Base-by-base conservation (phyloP, 2,113 vertebrate genomes). In the Menidia beryllina region DNA sequence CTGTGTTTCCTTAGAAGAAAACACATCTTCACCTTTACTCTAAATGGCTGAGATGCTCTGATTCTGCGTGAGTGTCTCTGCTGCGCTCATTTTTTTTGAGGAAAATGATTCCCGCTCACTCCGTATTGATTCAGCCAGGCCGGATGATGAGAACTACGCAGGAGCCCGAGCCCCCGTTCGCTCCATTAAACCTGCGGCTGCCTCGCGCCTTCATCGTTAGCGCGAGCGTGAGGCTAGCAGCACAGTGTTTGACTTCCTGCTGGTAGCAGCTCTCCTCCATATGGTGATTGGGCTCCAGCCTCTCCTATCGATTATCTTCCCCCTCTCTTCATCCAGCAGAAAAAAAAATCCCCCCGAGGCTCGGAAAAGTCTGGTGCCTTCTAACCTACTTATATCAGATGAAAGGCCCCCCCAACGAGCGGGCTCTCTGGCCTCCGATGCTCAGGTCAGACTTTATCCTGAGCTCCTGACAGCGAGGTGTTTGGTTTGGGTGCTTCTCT, bases 261-360 rank as follows among this genome's bases (percentile, higher is more conserved):
- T 26, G 38, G 75, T 57, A 39, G 66, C 62, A 26, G 54, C 69
- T 41, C 48, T 49, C 59, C 21, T 77, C 79, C 79, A 77, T 88
- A 76, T 86, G 73, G 81, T 72, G 75, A 81, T 82, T 84, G 69
- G 72, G 23, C 74, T 55, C 27, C 59, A 74, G 55, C 68, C 64
- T 41, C 67, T 65, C 45, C 58, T n/a, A 72, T 79, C 81, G 73
- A 88, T 81, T 61, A 38, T 52, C 25, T 58, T 52, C 60, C 62
- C 17, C n/a, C 0, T 50, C 19, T 23, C n/a, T 69, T 47, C 45
- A 23, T 50, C 24, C 51, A 1, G 9, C 49, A 79, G n/a, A n/a
- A n/a, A n/a, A n/a, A n/a, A 69, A 59, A 78, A 64, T 64, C 56
- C 4, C 57, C 72, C 72, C 0, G 12, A 26, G 75, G 83, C 70